Percentiles rank a stretch among this genome's conserved stretches.
These are phyloP conservation scores for Galaxias olidus DNA, from an alignment of 2,797 vertebrate genomes.

Conservation along the genomic window DNA sequence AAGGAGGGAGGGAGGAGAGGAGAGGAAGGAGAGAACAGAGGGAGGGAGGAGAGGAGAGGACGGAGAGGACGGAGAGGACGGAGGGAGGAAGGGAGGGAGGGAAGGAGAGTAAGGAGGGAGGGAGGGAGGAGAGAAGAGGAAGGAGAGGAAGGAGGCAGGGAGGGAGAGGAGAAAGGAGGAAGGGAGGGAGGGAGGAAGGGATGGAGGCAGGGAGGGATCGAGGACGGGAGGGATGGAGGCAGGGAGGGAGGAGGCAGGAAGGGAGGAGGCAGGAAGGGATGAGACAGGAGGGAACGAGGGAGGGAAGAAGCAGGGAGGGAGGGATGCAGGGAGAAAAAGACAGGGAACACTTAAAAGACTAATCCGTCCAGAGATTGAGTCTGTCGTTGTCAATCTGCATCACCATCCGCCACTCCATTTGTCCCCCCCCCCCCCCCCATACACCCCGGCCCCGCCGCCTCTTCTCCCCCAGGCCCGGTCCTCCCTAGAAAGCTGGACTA, in stretches of 20 bases:
- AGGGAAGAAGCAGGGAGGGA: background rate
- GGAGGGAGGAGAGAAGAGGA: constrained; percentile 39
- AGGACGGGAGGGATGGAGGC: background rate
- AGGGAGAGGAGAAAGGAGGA: constrained; percentile 18
- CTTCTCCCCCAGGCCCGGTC: no score
- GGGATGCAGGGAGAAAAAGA: background rate
- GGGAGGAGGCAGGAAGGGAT: background rate
- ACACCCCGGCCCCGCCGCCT: background rate
- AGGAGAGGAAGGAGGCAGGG: constrained; percentile 6
- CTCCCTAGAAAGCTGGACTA: background rate
- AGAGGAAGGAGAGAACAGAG: constrained; percentile 3
- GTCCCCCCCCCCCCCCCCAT: no score
- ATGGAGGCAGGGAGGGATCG: background rate
- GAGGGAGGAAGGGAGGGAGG: background rate
- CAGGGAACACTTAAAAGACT: background rate
- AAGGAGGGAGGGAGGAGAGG: constrained; percentile 12
- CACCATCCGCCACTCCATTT: background rate
- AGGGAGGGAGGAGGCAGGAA: background rate
- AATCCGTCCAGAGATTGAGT: background rate
- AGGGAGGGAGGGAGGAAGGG: constrained; percentile 2
- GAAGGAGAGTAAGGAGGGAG: background rate
- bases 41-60: background rate
- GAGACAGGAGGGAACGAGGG: constrained; percentile 2
- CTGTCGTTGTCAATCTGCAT: background rate
- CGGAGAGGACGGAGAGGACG: background rate